These are phyloP conservation scores for Patella pellucida DNA, from an alignment of 2,888 invertebrate genomes.

Conservation along the genomic window DNA sequence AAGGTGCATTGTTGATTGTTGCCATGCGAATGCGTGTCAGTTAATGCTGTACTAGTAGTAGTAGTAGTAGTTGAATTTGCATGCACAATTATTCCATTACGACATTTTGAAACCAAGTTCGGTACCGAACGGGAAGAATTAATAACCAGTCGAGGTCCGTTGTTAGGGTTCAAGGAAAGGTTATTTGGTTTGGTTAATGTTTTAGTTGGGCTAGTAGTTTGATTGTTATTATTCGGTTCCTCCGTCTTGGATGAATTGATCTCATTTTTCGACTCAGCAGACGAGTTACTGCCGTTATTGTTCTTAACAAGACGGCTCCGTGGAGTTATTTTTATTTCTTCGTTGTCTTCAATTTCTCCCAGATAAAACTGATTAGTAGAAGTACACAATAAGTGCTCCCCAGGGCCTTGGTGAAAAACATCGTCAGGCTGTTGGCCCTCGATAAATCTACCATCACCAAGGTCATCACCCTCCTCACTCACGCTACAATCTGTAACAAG, in stretches of 20 bases:
- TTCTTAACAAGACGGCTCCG: neutral
- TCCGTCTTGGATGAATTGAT: neutral
- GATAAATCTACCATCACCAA: constrained; percentile 13
- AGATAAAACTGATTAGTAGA: neutral
- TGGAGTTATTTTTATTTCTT: constrained; percentile 1
- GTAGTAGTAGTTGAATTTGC: neutral
- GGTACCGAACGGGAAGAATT: neutral
- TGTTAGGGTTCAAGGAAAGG: neutral
- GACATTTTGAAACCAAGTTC: neutral
- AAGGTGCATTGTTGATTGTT: neutral
- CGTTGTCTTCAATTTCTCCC: constrained; percentile 4
- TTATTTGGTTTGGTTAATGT: neutral
- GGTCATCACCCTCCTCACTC: constrained; percentile 4
- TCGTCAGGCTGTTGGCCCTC: constrained; percentile 17
- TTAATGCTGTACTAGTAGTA: neutral
- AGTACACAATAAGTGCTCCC: neutral
- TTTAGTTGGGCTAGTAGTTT: neutral
- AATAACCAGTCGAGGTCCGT: neutral
- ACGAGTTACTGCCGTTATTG: neutral
- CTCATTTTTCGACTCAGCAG: neutral
- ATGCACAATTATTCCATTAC: neutral
- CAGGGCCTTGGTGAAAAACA: constrained; percentile 2
- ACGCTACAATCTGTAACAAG: too few relatives aligned
- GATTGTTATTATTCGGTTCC: constrained; percentile 4
- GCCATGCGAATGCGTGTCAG: neutral